phyloP scores from a whole-genome alignment of 2,797 vertebrate genomes.

The Lacerta agilis region DNA sequence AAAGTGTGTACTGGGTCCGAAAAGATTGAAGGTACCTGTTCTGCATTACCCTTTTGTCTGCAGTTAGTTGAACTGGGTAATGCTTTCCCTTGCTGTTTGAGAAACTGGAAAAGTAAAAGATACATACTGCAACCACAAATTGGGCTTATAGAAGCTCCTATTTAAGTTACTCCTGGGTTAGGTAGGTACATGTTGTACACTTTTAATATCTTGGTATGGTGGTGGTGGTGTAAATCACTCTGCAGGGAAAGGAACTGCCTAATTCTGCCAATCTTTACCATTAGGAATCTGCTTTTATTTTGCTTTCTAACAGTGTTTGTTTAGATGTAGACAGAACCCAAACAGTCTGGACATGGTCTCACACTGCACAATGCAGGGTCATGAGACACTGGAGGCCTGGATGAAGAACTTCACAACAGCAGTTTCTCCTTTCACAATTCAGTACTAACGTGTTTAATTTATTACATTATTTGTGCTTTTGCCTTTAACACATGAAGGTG shows the following conservation, averaged over 20 bases:
- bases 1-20: too few species aligned
- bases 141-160: neutral
- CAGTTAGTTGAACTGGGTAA: neutral
- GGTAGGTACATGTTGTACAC: neutral
- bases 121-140: neutral
- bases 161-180: neutral
- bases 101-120: neutral
- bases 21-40: neutral
- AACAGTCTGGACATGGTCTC: neutral
- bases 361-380: neutral
- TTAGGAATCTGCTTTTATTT: neutral
- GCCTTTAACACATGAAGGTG: too few species aligned
- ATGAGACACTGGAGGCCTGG: neutral
- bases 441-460: too few species aligned
- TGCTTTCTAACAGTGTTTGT: neutral
- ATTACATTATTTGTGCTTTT: too few species aligned
- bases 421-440: neutral
- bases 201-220: neutral
- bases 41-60: neutral
- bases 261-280: too few species aligned
- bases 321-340: too few species aligned
- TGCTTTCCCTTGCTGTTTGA: neutral
- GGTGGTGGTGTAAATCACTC: neutral
- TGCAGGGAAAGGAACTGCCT: neutral
- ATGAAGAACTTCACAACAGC: neutral